Conservation (phyloP, 2,888 invertebrate species). For the Gryllus longicercus region DNA sequence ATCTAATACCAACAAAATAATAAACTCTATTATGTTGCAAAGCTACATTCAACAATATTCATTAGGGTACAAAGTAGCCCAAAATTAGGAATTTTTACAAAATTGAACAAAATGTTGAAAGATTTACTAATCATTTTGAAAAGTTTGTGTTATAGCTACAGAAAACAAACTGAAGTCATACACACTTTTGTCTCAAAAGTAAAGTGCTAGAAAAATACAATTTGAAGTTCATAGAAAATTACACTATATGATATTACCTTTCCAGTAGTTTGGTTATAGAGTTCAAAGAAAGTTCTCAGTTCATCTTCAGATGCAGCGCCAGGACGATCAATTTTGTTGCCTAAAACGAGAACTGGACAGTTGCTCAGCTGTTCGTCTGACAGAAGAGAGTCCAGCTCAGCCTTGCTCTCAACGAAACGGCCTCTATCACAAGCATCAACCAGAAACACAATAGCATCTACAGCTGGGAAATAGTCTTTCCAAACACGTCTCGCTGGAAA, state of each 20-base stretch:
- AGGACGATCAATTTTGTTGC: slow-evolving; percentile 98
- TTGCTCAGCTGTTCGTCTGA: slow-evolving; percentile 95
- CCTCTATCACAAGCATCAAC: slow-evolving; percentile 93
- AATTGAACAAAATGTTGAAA: too few species aligned
- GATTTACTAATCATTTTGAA: too few species aligned
- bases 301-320: slow-evolving; percentile 98
- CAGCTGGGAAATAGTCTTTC: slow-evolving; percentile 99
- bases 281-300: slow-evolving; percentile 85
- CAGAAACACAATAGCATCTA: slow-evolving; percentile 98
- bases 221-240: not conserved
- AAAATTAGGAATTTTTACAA: too few species aligned
- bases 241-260: slow-evolving; percentile 61
- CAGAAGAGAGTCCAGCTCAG: slow-evolving; percentile 82
- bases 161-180: too few species aligned
- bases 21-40: too few species aligned
- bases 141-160: too few species aligned
- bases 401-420: slow-evolving; percentile 88
- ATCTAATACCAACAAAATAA: not conserved
- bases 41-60: too few species aligned
- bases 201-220: not conserved
- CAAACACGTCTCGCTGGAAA: slow-evolving; percentile 89
- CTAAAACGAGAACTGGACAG: slow-evolving; percentile 95
- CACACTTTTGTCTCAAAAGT: not conserved
- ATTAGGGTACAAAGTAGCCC: too few species aligned
- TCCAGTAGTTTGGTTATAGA: slow-evolving; percentile 95